Percentiles rank a stretch among this genome's conserved stretches.
Conservation (phyloP, 37 sponge, comb jelly and placozoan genomes). For the Hormiphora californensis region DNA sequence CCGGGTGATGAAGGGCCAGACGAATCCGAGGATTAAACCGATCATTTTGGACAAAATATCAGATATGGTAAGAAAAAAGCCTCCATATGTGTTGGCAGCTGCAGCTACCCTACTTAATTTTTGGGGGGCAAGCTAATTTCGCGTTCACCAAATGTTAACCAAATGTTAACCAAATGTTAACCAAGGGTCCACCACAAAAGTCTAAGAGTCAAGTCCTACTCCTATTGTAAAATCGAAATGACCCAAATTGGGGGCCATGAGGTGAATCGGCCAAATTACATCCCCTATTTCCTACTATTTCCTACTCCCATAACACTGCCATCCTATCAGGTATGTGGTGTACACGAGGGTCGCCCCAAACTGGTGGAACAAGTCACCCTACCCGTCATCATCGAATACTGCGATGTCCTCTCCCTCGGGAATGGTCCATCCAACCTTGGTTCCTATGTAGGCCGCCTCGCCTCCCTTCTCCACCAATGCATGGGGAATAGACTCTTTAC, state of each 20-base stretch:
- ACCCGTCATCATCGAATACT: background rate
- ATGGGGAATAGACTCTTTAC: background rate
- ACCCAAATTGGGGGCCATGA: too few species aligned
- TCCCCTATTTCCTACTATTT: too few species aligned
- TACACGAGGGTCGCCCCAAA: background rate
- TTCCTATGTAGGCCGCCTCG: background rate
- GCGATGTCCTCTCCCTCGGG: background rate
- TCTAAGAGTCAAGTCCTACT: too few species aligned
- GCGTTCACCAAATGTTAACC: too few species aligned
- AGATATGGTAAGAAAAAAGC: background rate
- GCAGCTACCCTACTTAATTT: too few species aligned
- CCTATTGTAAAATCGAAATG: too few species aligned
- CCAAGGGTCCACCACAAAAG: too few species aligned
- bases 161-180: too few species aligned
- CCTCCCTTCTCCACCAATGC: background rate
- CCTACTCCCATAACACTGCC: too few species aligned
- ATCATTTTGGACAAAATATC: conserved; percentile 36
- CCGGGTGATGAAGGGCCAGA: background rate
- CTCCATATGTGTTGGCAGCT: too few species aligned
- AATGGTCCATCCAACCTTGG: background rate
- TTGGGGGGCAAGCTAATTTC: too few species aligned
- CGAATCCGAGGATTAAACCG: conserved; percentile 3
- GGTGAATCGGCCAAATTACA: too few species aligned
- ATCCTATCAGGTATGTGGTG: background rate
- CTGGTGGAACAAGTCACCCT: background rate